phyloP scores from a whole-genome alignment of 2,113 vertebrate species.

The Platichthys flesus region DNA sequence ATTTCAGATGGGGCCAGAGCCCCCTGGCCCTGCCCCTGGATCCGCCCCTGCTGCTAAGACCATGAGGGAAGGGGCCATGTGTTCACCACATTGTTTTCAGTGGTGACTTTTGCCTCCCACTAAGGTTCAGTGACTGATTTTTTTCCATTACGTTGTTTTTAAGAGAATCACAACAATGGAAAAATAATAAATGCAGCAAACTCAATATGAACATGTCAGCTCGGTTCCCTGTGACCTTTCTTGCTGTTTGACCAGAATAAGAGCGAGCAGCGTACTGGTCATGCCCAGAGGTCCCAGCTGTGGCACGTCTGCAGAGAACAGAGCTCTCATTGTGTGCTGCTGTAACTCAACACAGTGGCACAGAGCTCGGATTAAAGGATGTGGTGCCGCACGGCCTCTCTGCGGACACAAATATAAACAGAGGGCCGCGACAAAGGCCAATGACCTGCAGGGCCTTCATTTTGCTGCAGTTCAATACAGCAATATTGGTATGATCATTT shows the following conservation, averaged over 20 bases:
- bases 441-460: constrained; percentile 29
- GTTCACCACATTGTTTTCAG: background rate
- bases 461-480: constrained; percentile 30
- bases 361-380: constrained; percentile 68
- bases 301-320: constrained; percentile 67
- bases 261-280: constrained; percentile 61
- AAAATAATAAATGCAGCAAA: background rate
- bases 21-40: too few relatives aligned
- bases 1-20: too few relatives aligned
- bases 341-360: constrained; percentile 69
- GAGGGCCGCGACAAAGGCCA: constrained; percentile 40
- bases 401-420: constrained; percentile 61
- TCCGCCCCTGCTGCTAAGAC: too few relatives aligned
- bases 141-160: background rate
- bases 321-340: constrained; percentile 69
- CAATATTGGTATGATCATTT: background rate
- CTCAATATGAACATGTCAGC: constrained; percentile 1
- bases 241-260: constrained; percentile 36
- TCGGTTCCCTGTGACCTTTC: constrained; percentile 12
- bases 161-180: background rate
- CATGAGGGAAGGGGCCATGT: background rate
- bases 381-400: constrained; percentile 20
- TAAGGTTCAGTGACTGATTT: background rate
- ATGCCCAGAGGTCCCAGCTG: constrained; percentile 70
- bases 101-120: background rate